Evolutionary conservation across 2,113 vertebrate species (phyloP).

Genomic region (Ondatra zibethicus): DNA sequence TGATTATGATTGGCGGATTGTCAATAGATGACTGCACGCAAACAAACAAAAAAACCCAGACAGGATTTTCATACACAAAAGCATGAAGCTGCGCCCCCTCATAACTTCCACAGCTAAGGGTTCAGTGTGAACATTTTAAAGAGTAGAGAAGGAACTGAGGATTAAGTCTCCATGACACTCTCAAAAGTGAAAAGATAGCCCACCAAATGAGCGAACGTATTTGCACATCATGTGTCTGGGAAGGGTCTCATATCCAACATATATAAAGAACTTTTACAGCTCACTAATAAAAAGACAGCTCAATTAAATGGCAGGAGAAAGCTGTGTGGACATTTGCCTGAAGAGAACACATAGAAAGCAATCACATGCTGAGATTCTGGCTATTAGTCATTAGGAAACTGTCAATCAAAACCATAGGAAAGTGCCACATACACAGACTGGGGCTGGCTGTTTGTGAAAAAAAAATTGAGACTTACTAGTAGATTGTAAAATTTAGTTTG

Average conservation of each 20-base stretch:
- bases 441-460: not conserved
- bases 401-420: not conserved
- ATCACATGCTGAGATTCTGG: not conserved
- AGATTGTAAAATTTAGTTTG: not conserved
- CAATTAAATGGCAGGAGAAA: not conserved
- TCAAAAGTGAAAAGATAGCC: not conserved
- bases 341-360: not conserved
- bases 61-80: not conserved
- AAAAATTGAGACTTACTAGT: not conserved
- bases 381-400: not conserved
- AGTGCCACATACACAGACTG: rapidly evolving
- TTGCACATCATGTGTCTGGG: not conserved
- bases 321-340: not conserved
- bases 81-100: not conserved
- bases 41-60: not conserved
- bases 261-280: not conserved
- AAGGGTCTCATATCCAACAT: not conserved
- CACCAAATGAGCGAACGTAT: not conserved
- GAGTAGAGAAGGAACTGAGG: not conserved
- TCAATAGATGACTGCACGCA: not conserved
- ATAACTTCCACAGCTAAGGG: not conserved
- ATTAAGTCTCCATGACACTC: not conserved
- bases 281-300: not conserved
- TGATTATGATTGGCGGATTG: not conserved
- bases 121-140: not conserved